These are phyloP conservation scores for Coluber constrictor DNA, from an alignment of 2,797 vertebrate species.

Conservation along the genomic window DNA sequence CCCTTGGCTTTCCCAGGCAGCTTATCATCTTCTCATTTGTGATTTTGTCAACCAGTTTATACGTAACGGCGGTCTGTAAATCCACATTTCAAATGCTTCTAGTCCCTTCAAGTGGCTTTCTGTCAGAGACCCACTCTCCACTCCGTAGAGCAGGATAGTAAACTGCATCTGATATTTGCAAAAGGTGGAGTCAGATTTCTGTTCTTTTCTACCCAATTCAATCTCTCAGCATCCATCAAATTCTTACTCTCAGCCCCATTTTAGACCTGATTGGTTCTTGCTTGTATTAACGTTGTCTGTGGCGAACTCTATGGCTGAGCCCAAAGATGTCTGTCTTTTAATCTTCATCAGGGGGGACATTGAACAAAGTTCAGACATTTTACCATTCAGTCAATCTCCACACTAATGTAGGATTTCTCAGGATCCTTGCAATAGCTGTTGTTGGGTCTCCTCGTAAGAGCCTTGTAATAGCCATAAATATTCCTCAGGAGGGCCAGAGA, in stretches of 20 bases:
- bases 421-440: slow-evolving; percentile 74
- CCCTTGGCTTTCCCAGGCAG: no score
- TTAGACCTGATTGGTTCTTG: not conserved
- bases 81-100: no score
- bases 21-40: no score
- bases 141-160: no score
- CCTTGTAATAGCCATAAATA: slow-evolving; percentile 77
- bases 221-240: not conserved
- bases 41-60: no score
- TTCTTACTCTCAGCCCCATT: not conserved
- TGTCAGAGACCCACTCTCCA: no score
- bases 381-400: slow-evolving; percentile 66
- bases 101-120: no score
- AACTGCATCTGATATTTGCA: not conserved
- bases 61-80: no score
- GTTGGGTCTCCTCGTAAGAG: slow-evolving; percentile 77
- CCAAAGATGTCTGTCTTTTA: slow-evolving; percentile 59
- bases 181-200: not conserved
- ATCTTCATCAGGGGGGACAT: slow-evolving; percentile 70
- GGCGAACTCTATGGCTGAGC: slow-evolving; percentile 54
- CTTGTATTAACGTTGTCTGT: slow-evolving; percentile 41
- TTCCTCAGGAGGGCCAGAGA: slow-evolving; percentile 77
- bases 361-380: slow-evolving; percentile 74
- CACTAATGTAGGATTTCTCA: slow-evolving; percentile 74
- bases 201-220: not conserved